Percentiles rank a stretch among this genome's conserved stretches.
Conservation (phyloP, 2,888 invertebrate genomes). For the Heliconius hortense region DNA sequence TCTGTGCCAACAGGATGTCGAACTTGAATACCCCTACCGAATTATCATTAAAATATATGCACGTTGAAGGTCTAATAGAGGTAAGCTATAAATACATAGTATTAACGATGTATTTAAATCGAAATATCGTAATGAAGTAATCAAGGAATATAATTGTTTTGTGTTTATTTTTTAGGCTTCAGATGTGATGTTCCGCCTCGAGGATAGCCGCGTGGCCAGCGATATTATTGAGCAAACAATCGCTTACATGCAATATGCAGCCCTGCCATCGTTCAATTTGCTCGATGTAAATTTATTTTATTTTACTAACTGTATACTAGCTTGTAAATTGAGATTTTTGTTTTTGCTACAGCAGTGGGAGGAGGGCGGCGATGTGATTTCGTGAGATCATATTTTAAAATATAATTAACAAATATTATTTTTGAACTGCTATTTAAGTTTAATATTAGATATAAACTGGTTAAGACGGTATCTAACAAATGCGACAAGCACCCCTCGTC, state of each 20-base stretch:
- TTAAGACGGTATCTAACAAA: neutral
- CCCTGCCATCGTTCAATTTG: constrained; percentile 57
- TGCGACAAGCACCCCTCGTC: neutral
- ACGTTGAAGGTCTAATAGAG: constrained; percentile 58
- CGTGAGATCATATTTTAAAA: too few species aligned
- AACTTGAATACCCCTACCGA: neutral
- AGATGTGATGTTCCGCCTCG: constrained; percentile 53
- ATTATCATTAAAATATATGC: constrained; percentile 44
- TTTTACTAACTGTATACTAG: neutral
- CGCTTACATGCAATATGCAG: constrained; percentile 54
- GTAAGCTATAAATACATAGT: constrained; percentile 45
- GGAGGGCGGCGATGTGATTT: too few species aligned
- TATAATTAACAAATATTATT: too few species aligned
- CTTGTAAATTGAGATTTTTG: too few species aligned
- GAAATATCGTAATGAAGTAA: neutral
- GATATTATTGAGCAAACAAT: constrained; percentile 54
- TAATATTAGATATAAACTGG: too few species aligned
- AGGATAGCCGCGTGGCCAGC: constrained; percentile 52
- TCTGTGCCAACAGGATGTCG: neutral
- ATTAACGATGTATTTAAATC: neutral
- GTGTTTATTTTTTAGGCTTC: constrained; percentile 41
- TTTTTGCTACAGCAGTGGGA: too few species aligned
- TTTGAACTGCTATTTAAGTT: too few species aligned
- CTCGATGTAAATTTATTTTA: constrained; percentile 55
- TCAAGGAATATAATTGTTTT: neutral